Percentiles rank a stretch among this genome's conserved stretches.
phyloP scores from a whole-genome alignment of 2,113 vertebrate genomes.

The Neolamprologus hecqui region DNA sequence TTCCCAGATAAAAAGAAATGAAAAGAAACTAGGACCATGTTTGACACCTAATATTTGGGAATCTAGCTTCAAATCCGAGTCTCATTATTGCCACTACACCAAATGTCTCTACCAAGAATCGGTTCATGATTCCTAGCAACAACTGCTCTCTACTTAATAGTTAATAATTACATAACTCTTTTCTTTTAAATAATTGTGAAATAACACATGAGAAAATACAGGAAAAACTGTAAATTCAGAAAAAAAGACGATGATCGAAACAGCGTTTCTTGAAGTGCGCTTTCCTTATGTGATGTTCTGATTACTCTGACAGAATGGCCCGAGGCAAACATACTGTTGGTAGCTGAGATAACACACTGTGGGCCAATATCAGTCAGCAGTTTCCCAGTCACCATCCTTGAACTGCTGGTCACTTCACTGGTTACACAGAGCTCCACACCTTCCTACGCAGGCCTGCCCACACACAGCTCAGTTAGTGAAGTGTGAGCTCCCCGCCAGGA shows the following conservation, averaged over 20 bases:
- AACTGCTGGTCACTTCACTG: not conserved
- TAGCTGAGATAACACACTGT: not conserved
- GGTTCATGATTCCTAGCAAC: not conserved
- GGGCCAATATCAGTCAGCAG: not conserved
- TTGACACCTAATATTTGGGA: not conserved
- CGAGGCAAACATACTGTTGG: not conserved
- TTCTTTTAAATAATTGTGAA: not conserved
- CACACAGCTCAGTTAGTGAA: not conserved
- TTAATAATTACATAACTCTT: not conserved
- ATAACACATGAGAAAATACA: not conserved
- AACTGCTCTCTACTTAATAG: not conserved
- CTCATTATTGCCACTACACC: not conserved
- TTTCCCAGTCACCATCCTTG: not conserved
- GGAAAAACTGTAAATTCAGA: not conserved
- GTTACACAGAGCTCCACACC: not conserved
- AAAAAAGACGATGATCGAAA: not conserved
- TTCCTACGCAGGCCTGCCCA: slow-evolving; percentile 10
- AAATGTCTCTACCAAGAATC: not conserved
- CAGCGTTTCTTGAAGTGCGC: not conserved
- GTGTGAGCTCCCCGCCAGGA: not conserved
- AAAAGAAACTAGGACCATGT: not conserved
- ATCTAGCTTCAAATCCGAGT: not conserved
- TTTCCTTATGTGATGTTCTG: not conserved
- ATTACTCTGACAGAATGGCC: not conserved
- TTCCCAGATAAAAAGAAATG: not conserved